Conservation (phyloP, 2,113 vertebrate species). For the Clarias gariepinus region DNA sequence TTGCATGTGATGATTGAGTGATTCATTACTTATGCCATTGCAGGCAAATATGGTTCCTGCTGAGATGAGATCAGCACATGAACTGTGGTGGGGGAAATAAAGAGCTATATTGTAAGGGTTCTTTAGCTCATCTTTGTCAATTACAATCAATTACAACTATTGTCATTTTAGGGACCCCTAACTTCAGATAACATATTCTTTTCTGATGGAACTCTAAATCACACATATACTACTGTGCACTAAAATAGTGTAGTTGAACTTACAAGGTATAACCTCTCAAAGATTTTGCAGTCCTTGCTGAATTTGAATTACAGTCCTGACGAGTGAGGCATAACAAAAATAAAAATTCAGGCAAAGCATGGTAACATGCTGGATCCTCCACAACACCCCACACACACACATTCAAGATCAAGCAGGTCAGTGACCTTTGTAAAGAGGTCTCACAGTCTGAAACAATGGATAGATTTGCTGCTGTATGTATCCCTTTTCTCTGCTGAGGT, state of each 20-base stretch:
- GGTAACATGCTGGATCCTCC: conserved; percentile 9
- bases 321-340: neutral
- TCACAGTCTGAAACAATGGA: conserved; percentile 63
- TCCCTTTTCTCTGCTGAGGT: conserved; percentile 53
- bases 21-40: neutral
- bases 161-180: neutral
- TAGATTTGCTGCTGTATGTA: conserved; percentile 66
- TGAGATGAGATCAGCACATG: neutral
- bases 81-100: neutral
- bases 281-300: neutral
- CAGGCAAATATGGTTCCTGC: neutral
- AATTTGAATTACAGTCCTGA: neutral
- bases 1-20: neutral
- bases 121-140: neutral
- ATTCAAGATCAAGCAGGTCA: conserved; percentile 48
- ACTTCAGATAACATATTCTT: neutral
- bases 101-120: neutral
- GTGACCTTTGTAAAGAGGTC: conserved; percentile 48
- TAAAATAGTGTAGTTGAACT: conserved; percentile 4
- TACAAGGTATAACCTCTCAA: neutral
- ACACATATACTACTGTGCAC: neutral
- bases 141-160: neutral
- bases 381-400: neutral
- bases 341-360: conserved; percentile 15
- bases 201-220: neutral